Evolutionary conservation across 2,113 vertebrate species (phyloP).

Genomic region (Eubucco bourcierii): DNA sequence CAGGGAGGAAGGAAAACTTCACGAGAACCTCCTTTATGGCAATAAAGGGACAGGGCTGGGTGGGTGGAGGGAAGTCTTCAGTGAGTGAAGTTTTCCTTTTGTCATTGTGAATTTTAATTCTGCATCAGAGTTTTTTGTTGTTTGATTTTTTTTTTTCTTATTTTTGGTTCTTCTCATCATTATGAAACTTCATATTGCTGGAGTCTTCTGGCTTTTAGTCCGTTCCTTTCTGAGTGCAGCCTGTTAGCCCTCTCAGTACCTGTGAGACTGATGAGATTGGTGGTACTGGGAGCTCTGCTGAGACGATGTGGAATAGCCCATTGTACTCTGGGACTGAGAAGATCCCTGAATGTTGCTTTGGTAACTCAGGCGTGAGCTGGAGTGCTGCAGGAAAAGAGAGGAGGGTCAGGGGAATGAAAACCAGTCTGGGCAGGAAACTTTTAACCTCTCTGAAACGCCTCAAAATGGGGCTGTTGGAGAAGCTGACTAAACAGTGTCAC

Average conservation of each 20-base stretch:
- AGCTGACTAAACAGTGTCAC: background rate
- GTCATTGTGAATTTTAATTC: constrained; percentile 18
- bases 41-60: constrained; percentile 19
- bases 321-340: constrained; percentile 92
- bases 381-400: constrained; percentile 82
- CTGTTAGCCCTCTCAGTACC: constrained; percentile 83
- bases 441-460: background rate
- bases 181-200: constrained; percentile 79
- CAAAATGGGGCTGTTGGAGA: background rate
- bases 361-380: constrained; percentile 94
- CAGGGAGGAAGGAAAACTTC: constrained; percentile 67
- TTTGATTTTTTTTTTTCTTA: background rate
- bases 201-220: constrained; percentile 65
- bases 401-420: background rate
- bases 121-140: constrained; percentile 49
- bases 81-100: constrained; percentile 60
- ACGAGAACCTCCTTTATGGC: constrained; percentile 70
- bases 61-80: background rate
- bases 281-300: constrained; percentile 96
- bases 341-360: constrained; percentile 97
- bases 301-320: constrained; percentile 92
- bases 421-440: background rate
- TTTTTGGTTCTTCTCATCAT: constrained; percentile 80
- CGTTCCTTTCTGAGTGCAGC: constrained; percentile 35
- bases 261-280: constrained; percentile 89